Percentiles rank a stretch among this genome's conserved stretches.
phyloP scores from a whole-genome alignment of 1,140 invertebrate species.

The Gryllus bimaculatus region DNA sequence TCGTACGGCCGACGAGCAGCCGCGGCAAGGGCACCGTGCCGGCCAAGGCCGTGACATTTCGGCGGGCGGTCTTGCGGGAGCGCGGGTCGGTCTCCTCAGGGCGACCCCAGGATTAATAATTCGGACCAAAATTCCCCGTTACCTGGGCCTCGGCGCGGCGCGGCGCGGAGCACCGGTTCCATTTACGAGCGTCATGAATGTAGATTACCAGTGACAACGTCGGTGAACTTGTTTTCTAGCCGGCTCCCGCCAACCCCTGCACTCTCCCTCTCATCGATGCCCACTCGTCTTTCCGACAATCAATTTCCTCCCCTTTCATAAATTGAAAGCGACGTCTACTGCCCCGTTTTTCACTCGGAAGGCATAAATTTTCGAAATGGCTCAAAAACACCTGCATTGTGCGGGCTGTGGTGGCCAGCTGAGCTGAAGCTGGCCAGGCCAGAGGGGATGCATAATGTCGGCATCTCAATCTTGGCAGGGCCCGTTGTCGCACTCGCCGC shows the following conservation, averaged over 20 bases:
- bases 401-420: no score
- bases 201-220: background rate
- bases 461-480: no score
- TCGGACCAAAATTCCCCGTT: background rate
- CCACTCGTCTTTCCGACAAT: background rate
- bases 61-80: background rate
- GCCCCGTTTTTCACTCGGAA: background rate
- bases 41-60: background rate
- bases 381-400: background rate
- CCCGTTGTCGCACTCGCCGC: no score
- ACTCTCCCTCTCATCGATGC: background rate
- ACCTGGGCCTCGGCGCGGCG: background rate
- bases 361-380: background rate
- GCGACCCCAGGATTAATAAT: background rate
- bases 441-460: no score
- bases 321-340: background rate
- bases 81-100: background rate
- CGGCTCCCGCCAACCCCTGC: no score
- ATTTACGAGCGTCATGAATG: background rate
- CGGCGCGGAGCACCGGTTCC: no score
- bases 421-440: no score
- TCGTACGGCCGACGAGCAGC: no score
- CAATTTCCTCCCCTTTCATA: background rate
- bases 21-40: no score
- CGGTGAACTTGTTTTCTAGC: background rate